Base-by-base conservation (phyloP, 2,113 vertebrate genomes). In the Ornithorhynchus anatinus region DNA sequence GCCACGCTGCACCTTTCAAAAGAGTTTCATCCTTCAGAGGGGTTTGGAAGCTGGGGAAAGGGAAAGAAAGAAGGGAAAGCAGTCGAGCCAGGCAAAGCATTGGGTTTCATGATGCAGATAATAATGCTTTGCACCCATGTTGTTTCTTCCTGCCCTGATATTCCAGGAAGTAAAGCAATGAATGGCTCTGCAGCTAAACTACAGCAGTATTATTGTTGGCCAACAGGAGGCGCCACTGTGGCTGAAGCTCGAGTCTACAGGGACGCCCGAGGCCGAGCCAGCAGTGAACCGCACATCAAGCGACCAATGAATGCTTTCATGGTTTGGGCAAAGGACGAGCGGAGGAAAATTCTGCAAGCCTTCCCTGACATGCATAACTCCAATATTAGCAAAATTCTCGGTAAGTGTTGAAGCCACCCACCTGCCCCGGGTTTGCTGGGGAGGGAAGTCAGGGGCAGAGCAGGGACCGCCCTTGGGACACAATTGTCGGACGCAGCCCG, bases 301-400 rank as follows among this genome's bases (percentile, higher is more conserved):
- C 91, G 98, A 89, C 98, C 98, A 84, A 99, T 99, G 98, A 99
- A 99, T 53, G 98, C 98, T 32, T 99, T 99, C 94, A 99, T 99
- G 98, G 98, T 99, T 87, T 99, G 98, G 98, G 98, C 98, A 44
- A 99, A 99, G 85, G 98, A 99, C 8, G 98, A 99, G 88, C 94
- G 98, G 32, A 94, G 98, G 82, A 99, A 99, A 93, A 99, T 99
- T 89, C 96, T 99, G 64, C 98, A 99, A 89, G 98, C 98, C 69
- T 99, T 99, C 81, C 98, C 98, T 1, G 98, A 99, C 92, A 99
- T 99, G 98, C 98, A 99, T 90, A 99, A 99, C 92, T 99, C 98
- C 89, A 99, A 99, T 92, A 99, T 99, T 85, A 99, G 98, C 94
- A 99, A 99, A 94, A 99, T 99, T 84, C 89, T 99, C 72, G 98